A percentile compares a stretch with the other conserved stretches of the same genome.
Conservation (phyloP, 2,797 vertebrate genomes). For the Lateolabrax maculatus region DNA sequence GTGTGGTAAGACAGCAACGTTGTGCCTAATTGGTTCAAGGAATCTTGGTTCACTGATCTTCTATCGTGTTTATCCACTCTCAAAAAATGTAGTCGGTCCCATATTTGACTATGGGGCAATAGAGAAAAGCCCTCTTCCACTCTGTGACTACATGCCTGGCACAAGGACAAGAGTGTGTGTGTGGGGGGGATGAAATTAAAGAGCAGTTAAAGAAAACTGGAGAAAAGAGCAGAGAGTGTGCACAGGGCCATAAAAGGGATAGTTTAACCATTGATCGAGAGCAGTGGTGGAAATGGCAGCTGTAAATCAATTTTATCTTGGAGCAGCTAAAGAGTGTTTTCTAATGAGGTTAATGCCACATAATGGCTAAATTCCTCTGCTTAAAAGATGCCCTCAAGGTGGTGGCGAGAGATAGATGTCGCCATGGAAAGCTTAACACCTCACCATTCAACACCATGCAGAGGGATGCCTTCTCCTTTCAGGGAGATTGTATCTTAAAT, state of each 20-base stretch:
- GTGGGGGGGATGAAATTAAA: slow-evolving; percentile 69
- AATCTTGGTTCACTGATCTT: slow-evolving; percentile 53
- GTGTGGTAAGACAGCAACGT: slow-evolving; percentile 50
- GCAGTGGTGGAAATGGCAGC: slow-evolving; percentile 90
- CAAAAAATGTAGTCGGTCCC: slow-evolving; percentile 30
- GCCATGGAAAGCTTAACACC: slow-evolving; percentile 76
- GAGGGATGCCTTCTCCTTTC: slow-evolving; percentile 52
- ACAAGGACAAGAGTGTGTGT: slow-evolving; percentile 72
- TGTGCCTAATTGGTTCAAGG: slow-evolving; percentile 64
- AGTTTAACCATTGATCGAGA: slow-evolving; percentile 91
- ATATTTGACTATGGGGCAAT: slow-evolving; percentile 58
- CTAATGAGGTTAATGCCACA: slow-evolving; percentile 92
- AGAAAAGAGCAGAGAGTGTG: slow-evolving; percentile 76
- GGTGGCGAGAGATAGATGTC: slow-evolving; percentile 88
- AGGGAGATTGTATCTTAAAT: slow-evolving; percentile 57
- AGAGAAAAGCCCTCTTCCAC: slow-evolving; percentile 46
- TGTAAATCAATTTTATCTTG: slow-evolving; percentile 92
- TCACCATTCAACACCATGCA: slow-evolving; percentile 60
- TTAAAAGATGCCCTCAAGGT: slow-evolving; percentile 90
- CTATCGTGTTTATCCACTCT: slow-evolving; percentile 47
- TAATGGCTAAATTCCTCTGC: slow-evolving; percentile 90
- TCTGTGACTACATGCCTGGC: slow-evolving; percentile 74
- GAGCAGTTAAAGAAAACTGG: slow-evolving; percentile 77
- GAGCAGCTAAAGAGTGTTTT: slow-evolving; percentile 91
- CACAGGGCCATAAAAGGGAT: slow-evolving; percentile 87